phyloP scores from a whole-genome alignment of 1,140 invertebrate genomes.

The Babylonia areolata region DNA sequence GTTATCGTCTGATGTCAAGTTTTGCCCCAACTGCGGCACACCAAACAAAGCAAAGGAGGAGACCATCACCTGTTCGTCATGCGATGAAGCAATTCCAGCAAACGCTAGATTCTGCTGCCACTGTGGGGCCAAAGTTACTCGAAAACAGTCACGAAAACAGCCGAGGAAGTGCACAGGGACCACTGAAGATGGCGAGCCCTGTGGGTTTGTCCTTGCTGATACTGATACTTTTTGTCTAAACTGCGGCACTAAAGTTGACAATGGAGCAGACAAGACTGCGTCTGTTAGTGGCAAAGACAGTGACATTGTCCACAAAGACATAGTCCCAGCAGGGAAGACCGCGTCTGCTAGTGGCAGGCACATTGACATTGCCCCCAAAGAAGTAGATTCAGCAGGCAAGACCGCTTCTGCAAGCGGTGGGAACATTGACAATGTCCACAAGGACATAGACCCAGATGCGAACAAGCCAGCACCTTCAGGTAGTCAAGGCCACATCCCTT shows the following conservation, averaged over 20 bases:
- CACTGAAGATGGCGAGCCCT: background rate
- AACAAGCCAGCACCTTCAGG: too few species aligned
- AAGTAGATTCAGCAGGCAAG: too few species aligned
- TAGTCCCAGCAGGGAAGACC: too few species aligned
- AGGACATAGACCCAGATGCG: too few species aligned
- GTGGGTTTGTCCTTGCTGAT: background rate
- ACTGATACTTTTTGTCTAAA: background rate
- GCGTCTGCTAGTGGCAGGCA: too few species aligned
- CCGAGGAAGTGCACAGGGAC: background rate
- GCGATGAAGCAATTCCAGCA: background rate
- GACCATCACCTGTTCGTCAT: background rate
- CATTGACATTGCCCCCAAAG: too few species aligned
- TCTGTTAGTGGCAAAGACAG: too few species aligned
- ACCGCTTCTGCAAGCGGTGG: too few species aligned
- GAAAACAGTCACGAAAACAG: background rate
- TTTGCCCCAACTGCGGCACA: background rate
- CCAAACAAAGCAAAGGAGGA: background rate
- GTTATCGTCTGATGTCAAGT: background rate
- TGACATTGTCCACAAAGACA: too few species aligned
- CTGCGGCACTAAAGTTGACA: constrained; percentile 1
- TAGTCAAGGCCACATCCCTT: too few species aligned
- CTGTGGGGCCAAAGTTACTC: background rate
- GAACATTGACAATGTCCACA: too few species aligned
- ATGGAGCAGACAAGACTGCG: too few species aligned
- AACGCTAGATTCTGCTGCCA: background rate